A percentile compares a stretch with the other conserved stretches of the same genome.
Conservation (phyloP, 2,888 invertebrate genomes). For the Dascillus cervinus region DNA sequence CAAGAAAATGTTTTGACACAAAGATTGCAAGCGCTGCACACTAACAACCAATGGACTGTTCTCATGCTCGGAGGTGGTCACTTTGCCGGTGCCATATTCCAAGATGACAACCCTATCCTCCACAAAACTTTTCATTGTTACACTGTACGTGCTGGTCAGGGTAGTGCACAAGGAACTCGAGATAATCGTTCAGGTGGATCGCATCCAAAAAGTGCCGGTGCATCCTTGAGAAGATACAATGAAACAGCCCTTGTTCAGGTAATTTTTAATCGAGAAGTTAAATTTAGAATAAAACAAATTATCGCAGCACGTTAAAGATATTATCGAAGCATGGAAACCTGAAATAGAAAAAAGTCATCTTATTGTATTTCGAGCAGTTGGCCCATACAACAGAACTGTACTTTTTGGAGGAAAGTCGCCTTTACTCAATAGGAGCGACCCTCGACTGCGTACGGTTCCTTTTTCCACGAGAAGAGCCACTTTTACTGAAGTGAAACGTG, state of each 20-base stretch:
- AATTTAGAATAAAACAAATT: background rate
- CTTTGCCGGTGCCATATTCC: conserved; percentile 67
- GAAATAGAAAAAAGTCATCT: conserved; percentile 60
- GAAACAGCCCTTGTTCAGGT: conserved; percentile 69
- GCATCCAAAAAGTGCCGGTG: conserved; percentile 71
- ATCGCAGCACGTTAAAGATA: conserved; percentile 64
- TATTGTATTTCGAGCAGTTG: conserved; percentile 70
- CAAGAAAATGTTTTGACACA: conserved; percentile 7
- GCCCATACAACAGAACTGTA: conserved; percentile 60
- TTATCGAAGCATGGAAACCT: conserved; percentile 59
- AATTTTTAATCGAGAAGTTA: conserved; percentile 1
- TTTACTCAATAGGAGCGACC: conserved; percentile 55
- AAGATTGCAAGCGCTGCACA: conserved; percentile 4
- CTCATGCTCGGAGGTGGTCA: conserved; percentile 81
- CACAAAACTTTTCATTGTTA: conserved; percentile 86
- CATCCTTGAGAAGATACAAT: conserved; percentile 71
- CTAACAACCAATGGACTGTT: conserved; percentile 54
- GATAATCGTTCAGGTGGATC: conserved; percentile 54
- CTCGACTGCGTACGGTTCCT: conserved; percentile 61
- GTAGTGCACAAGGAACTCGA: conserved; percentile 62
- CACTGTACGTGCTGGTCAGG: conserved; percentile 76
- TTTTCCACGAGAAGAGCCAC: conserved; percentile 78
- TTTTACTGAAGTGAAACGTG: conserved; percentile 68
- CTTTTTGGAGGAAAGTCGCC: conserved; percentile 69
- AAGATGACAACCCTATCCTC: conserved; percentile 45